Base-by-base conservation (phyloP, 2,888 invertebrate genomes). In the Carterocephalus palaemon region DNA sequence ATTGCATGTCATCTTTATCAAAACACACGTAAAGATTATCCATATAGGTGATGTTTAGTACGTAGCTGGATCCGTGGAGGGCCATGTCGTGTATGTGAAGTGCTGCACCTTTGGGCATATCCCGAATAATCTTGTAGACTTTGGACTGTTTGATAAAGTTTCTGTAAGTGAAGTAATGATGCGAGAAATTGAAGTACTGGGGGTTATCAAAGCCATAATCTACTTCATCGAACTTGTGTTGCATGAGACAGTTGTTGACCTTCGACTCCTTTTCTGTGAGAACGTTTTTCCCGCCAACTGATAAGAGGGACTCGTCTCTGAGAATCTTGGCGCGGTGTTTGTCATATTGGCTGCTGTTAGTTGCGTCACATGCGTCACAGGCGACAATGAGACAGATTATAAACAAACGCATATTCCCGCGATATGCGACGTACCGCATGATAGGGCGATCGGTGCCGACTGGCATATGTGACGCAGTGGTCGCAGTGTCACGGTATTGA, bases 101-200 rank as follows among this genome's bases (percentile, higher is more conserved):
- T 0, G 90, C 89, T 0, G 89, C 92, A 2, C 93, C 95, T 75
- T 95, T 95, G 0, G 95, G 95, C 87, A 95, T 88, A 20, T 72
- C 73, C 49, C 88, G 81, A 6, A 95, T 89, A 4, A 93, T 83
- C 53, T 89, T 71, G 60, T 91, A 94, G 0, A 94, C 90, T 48
- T 89, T 81, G 0, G 93, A 92, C 0, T 80, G 54, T 3, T 88
- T 78, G 28, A 94, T 91, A 8, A 78, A 67, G 1, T 85, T 61
- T 58, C 89, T 89, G 1, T 90, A 89, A 1, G 79, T 65, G 60
- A 94, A 90, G 57, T 92, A 92, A 63, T 92, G 92, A 13, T 83
- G 82, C 0, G 92, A 88, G 1, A 93, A 90, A 26, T 90, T 86
- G 64, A 90, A 94, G 10, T 82, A 72, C 45, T 81, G 75, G 0